Evolutionary conservation across 2,797 vertebrate genomes (phyloP).

Genomic region (Enteromius anoplus): DNA sequence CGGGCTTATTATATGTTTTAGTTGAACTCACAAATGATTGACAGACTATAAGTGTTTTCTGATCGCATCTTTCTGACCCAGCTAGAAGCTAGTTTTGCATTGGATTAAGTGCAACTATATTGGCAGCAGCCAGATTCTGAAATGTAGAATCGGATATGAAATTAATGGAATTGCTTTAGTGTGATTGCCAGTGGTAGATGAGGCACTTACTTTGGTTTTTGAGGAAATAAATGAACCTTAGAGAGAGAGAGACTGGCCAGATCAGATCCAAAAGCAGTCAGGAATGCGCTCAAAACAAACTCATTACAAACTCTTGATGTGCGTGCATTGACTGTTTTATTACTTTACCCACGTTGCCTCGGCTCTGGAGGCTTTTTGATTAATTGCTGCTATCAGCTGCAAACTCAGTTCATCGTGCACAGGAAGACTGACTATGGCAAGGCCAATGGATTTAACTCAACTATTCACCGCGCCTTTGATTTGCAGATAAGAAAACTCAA

Average conservation of each 20-base stretch:
- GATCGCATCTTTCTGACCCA: background rate
- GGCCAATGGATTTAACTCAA: constrained; percentile 33
- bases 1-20: no score
- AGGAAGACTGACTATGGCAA: constrained; percentile 3
- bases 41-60: background rate
- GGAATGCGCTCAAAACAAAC: constrained; percentile 8
- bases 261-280: background rate
- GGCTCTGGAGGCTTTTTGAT: constrained; percentile 27
- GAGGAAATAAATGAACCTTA: constrained; percentile 10
- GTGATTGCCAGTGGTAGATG: background rate
- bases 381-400: constrained; percentile 17
- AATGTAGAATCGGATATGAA: background rate
- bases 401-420: background rate
- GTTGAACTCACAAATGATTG: background rate
- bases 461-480: constrained; percentile 16
- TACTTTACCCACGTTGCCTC: background rate
- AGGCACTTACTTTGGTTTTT: background rate
- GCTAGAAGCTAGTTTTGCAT: background rate
- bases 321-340: constrained; percentile 19
- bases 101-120: background rate
- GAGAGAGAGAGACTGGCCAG: background rate
- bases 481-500: constrained; percentile 30
- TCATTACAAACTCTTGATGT: constrained; percentile 30
- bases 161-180: background rate
- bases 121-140: background rate